phyloP scores from a whole-genome alignment of 1,140 invertebrate genomes.

The Popillia japonica region DNA sequence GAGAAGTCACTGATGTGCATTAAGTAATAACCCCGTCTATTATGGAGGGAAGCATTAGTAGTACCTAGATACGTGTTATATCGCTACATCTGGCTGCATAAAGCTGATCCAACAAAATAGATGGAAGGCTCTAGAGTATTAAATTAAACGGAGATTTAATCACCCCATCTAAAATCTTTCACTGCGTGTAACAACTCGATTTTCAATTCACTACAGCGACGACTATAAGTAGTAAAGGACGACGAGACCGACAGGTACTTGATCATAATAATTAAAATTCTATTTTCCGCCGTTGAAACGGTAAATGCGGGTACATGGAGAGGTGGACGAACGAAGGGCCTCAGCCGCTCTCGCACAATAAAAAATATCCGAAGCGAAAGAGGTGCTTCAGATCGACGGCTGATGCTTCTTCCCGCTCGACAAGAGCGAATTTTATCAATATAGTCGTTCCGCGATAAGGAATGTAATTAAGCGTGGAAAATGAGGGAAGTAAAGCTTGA shows the following conservation, averaged over 20 bases:
- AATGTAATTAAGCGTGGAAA: constrained; percentile 11
- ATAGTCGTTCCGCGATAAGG: background rate
- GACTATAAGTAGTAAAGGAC: background rate
- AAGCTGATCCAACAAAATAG: constrained; percentile 33
- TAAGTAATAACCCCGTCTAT: constrained; percentile 7
- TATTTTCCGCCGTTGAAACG: constrained; percentile 32
- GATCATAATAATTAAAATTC: constrained; percentile 33
- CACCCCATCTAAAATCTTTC: constrained; percentile 29
- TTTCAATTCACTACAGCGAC: constrained; percentile 24
- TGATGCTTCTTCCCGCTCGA: background rate
- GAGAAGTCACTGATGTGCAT: constrained; percentile 4
- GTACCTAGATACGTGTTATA: constrained; percentile 4
- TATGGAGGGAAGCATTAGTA: background rate
- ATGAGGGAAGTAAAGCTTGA: background rate
- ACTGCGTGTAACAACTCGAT: constrained; percentile 28
- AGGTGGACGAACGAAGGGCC: background rate
- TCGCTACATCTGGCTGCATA: constrained; percentile 31
- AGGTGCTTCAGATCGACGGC: background rate
- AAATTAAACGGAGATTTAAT: constrained; percentile 32
- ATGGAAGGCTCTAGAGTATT: constrained; percentile 29
- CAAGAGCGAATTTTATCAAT: constrained; percentile 5
- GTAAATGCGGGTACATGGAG: constrained; percentile 16
- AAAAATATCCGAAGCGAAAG: constrained; percentile 25
- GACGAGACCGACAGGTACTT: constrained; percentile 2
- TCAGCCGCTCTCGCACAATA: background rate